A percentile compares a stretch with the other conserved stretches of the same genome.
Conservation (phyloP, 2,797 vertebrate genomes). For the Bovichtus variegatus region DNA sequence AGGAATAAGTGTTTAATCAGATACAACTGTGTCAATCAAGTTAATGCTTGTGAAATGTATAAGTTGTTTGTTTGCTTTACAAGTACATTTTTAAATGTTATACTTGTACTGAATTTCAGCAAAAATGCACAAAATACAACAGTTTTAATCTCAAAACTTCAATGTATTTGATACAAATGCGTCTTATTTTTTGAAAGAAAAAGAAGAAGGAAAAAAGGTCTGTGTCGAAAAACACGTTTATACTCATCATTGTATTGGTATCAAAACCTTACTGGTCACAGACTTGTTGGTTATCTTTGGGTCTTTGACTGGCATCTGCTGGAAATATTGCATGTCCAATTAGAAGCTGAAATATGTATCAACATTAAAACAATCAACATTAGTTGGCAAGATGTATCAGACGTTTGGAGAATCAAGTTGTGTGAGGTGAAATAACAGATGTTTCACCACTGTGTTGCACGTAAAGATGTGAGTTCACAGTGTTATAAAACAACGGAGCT, state of each 20-base stretch:
- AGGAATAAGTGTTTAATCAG: neutral
- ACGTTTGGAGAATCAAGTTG: neutral
- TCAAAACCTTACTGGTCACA: neutral
- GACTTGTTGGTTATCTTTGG: no score
- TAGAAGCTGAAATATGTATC: neutral
- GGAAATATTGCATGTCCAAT: neutral
- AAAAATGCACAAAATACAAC: neutral
- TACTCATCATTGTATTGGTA: neutral
- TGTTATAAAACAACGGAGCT: conserved; percentile 4
- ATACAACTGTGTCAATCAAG: no score
- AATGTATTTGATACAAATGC: no score
- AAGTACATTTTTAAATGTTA: neutral
- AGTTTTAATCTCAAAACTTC: no score
- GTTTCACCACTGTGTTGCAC: neutral
- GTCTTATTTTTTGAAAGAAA: no score
- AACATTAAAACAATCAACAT: neutral
- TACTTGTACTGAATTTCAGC: neutral
- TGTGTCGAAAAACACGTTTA: no score
- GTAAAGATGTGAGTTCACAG: neutral
- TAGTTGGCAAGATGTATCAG: neutral
- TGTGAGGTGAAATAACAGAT: neutral
- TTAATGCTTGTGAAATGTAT: neutral
- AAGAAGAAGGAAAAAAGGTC: no score
- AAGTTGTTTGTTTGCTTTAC: no score
- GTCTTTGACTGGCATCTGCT: neutral